Evolutionary conservation across 2,113 vertebrate genomes (phyloP), one percentile per base, ranked within the genome.

Genomic region (Cyanocitta stelleri): DNA sequence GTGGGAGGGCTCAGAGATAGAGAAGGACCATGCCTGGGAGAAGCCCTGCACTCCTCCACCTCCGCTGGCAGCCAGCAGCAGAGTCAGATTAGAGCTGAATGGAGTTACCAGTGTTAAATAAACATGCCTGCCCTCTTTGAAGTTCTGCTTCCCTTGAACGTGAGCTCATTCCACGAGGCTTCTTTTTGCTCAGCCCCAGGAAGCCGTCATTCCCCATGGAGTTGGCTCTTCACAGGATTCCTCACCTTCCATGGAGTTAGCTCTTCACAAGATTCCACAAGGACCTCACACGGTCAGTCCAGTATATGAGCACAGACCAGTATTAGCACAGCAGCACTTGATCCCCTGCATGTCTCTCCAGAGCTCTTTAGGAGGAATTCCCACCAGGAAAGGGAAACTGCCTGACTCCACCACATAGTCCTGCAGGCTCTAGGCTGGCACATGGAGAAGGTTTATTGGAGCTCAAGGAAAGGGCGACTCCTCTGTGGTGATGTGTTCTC

Each of bases 111-210:
- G 73, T 73, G 58, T 69, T 89, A 91, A 91, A 89, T 39, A 96
- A 96, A 95, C 89, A 95, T 7, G 77, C 54, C 61, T 81, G 68
- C 24, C 51, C 64, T 46, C 94, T 96, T 95, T 93, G 94, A 96
- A 96, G 84, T 79, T 79, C 58, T 94, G 74, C 69, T 85, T 82
- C 78, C 87, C 94, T 72, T 87, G n/a, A 95, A 67, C 62, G 43
- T 82, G 86, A 96, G 77, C 91, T 91, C 80, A 94, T 87, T 76
- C 33, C 37, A 46, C 0, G 0, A 80, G 93, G 86, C 63, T 71
- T 93, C 75, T 64, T 49, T 63, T 37, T 3, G 7, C 39, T 66
- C 69, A 77, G 76, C 84, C 63, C 39, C 85, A 76, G 82, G 85
- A 95, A 94, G 59, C 21, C 14, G 13, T 19, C 37, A 49, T 33